A percentile compares a stretch with the other conserved stretches of the same genome.
Evolutionary conservation across 2,888 invertebrate species (phyloP).

Genomic region (Archaeoteleia sp.): DNA sequence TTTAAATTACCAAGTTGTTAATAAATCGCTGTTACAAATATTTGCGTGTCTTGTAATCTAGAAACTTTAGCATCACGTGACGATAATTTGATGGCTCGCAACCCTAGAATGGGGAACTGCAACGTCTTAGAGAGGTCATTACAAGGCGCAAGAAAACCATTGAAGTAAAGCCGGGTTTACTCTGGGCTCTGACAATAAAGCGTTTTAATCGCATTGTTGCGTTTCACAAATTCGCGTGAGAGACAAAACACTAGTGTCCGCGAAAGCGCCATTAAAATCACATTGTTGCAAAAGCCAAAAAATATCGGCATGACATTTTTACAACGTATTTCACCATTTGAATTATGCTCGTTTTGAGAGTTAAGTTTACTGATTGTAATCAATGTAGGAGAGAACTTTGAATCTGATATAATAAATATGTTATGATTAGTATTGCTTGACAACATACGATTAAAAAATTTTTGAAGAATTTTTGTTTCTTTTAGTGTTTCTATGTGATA

Average conservation of each 20-base stretch:
- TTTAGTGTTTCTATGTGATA: too few species aligned
- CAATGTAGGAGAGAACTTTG: too few species aligned
- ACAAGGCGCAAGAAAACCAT: conserved; percentile 55
- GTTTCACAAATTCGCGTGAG: conserved; percentile 55
- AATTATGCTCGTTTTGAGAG: conserved; percentile 23
- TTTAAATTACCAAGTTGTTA: too few species aligned
- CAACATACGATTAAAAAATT: too few species aligned
- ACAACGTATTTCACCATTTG: conserved; percentile 14
- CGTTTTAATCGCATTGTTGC: conserved; percentile 62
- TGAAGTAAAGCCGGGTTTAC: conserved; percentile 54
- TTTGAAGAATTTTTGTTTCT: too few species aligned
- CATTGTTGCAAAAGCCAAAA: conserved; percentile 21
- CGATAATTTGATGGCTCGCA: conserved; percentile 57
- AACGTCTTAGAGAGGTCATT: conserved; percentile 58
- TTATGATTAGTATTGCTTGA: too few species aligned
- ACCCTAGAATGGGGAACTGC: conserved; percentile 66
- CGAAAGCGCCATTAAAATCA: conserved; percentile 31
- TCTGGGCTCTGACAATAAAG: conserved; percentile 58
- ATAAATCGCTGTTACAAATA: neutral
- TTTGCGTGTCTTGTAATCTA: conserved; percentile 70
- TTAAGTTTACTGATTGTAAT: conserved; percentile 5
- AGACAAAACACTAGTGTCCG: conserved; percentile 20
- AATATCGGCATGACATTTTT: conserved; percentile 29
- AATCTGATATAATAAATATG: too few species aligned
- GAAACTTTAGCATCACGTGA: conserved; percentile 67